Conservation (phyloP, 1,140 invertebrate species). For the Nilaparvata lugens region DNA sequence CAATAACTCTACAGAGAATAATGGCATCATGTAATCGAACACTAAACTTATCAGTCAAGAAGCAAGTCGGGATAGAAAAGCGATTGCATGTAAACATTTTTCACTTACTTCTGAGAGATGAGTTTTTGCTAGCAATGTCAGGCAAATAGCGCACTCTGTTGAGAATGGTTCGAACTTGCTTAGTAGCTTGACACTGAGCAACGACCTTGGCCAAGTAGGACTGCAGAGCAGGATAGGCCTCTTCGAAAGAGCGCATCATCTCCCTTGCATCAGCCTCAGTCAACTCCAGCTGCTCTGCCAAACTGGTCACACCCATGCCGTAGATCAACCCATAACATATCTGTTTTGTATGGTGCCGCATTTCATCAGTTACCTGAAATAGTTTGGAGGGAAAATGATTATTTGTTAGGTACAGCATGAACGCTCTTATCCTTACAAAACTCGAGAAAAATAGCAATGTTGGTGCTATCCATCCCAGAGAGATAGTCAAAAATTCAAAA, state of each 20-base stretch:
- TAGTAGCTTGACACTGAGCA: conserved; percentile 55
- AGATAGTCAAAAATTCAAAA: neutral
- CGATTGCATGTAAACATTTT: neutral
- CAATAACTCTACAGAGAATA: too few relatives aligned
- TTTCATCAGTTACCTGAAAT: conserved; percentile 53
- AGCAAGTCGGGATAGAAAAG: conserved; percentile 23
- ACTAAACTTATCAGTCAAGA: conserved; percentile 1
- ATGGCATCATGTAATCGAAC: neutral
- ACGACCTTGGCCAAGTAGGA: conserved; percentile 56
- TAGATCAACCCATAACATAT: conserved; percentile 97
- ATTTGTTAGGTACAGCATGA: too few relatives aligned
- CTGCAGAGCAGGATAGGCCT: conserved; percentile 59
- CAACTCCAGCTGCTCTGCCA: conserved; percentile 76
- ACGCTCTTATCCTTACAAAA: too few relatives aligned
- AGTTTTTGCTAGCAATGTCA: conserved; percentile 55
- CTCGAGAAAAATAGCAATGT: too few relatives aligned
- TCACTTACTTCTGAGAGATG: conserved; percentile 46
- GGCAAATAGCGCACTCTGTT: conserved; percentile 71
- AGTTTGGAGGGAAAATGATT: too few relatives aligned
- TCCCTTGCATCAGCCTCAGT: conserved; percentile 66
- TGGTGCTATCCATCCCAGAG: too few relatives aligned
- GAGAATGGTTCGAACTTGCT: conserved; percentile 75
- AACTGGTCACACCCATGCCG: conserved; percentile 83
- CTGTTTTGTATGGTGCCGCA: conserved; percentile 83
- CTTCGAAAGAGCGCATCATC: conserved; percentile 77